A percentile compares a stretch with the other conserved stretches of the same genome.
These are phyloP conservation scores for Drosophila meridiana DNA, from an alignment of 2,888 invertebrate species.

Conservation along the genomic window DNA sequence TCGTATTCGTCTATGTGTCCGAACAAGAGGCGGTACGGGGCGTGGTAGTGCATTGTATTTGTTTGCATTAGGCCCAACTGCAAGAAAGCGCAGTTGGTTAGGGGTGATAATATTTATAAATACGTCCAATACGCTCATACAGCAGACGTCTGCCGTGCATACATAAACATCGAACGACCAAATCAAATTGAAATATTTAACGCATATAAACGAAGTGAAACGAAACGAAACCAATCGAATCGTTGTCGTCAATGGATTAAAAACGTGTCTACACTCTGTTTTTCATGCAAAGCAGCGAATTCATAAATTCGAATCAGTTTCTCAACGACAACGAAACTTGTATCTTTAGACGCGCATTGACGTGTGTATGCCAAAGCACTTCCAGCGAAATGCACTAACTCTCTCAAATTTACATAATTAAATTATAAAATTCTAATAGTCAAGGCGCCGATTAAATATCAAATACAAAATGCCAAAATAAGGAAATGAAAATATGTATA, in stretches of 20 bases:
- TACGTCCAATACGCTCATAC: neutral
- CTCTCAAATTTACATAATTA: constrained; percentile 21
- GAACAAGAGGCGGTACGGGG: neutral
- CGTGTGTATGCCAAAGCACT: constrained; percentile 26
- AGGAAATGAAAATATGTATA: neutral
- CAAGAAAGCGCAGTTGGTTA: neutral
- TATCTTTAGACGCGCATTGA: constrained; percentile 32
- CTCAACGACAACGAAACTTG: constrained; percentile 29
- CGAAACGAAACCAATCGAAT: neutral
- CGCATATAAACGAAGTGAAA: neutral
- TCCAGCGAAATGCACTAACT: constrained; percentile 23
- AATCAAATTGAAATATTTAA: constrained; percentile 5
- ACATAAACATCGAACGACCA: neutral
- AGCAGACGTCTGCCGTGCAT: constrained; percentile 3
- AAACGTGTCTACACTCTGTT: constrained; percentile 44
- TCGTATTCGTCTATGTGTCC: neutral
- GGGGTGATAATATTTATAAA: constrained; percentile 12
- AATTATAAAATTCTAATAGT: constrained; percentile 14
- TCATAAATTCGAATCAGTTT: constrained; percentile 25
- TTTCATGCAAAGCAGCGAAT: constrained; percentile 24
- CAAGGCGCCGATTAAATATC: neutral
- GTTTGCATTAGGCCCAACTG: constrained; percentile 2
- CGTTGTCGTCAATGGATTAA: constrained; percentile 44
- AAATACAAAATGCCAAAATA: neutral
- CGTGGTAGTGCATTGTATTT: neutral